Base-by-base conservation (phyloP, 1,140 invertebrate genomes). In the Neotoxoptera formosana region DNA sequence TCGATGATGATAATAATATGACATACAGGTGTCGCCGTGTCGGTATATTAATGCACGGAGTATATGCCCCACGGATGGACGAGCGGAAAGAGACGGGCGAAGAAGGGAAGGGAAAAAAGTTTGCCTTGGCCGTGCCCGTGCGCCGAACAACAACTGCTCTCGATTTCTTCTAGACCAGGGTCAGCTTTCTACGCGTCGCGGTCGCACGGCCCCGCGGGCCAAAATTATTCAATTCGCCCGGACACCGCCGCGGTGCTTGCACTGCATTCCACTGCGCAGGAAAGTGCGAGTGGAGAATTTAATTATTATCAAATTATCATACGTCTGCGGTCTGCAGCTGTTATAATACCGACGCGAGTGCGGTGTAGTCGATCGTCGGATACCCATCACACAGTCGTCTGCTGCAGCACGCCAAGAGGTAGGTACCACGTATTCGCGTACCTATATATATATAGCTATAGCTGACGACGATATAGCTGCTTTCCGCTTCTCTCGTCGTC, bases 141-240 rank as follows among this genome's bases (percentile, higher is more conserved):
- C 30, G 30, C 14, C n/a, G 60, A n/a, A 41, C 41, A 41, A n/a
- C 60, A 76, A 30, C 45, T 48, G 87, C 7, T 89, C 87, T 89
- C 87, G 47, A 89, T 89, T 53, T 51, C 87, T 89, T 89, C 48
- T 25, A n/a, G 87, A 89, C 87, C 48, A 53, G 48, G 87, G 87
- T 89, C 87, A 53, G 30, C 86, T 87, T 87, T 87, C 86, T 87
- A 87, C 45, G 45, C 21, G 45, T n/a, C 47, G 86, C 41, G 84
- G 84, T 86, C 84, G 45, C 25, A 9, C 41, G 9, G 25, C 41
- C 84, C 84, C 84, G 23, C 45, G 25, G 84, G 84, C 25, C 25
- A 17, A 86, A 86, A 86, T 86, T 86, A 48, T 86, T 86, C 25
- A 86, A 41, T 25, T 23, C 30, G 4, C 41, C 41, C 83, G 21